phyloP scores from a whole-genome alignment of 1,140 invertebrate genomes.

The Drosophila lacertosa region DNA sequence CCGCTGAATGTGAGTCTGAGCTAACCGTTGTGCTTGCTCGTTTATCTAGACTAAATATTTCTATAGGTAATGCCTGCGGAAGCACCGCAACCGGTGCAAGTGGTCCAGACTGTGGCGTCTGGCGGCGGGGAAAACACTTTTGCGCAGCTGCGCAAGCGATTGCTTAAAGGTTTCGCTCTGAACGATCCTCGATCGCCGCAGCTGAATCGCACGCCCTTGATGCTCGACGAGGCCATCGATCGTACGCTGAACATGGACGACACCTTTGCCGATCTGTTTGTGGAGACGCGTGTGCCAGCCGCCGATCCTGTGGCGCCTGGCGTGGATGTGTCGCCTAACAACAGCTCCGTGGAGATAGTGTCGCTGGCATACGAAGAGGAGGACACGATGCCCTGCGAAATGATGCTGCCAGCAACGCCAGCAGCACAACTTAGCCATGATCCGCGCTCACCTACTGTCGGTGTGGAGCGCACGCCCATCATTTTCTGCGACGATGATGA shows the following conservation, averaged over 20 bases:
- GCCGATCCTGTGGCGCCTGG: background rate
- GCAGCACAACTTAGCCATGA: slow-evolving; percentile 60
- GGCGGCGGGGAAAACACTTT: slow-evolving; percentile 54
- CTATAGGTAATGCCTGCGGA: slow-evolving; percentile 42
- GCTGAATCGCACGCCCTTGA: slow-evolving; percentile 84
- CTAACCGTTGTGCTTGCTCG: background rate
- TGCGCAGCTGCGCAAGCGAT: slow-evolving; percentile 58
- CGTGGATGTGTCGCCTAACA: too few relatives aligned
- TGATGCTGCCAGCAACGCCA: slow-evolving; percentile 36
- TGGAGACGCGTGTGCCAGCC: slow-evolving; percentile 60
- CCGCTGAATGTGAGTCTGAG: slow-evolving; percentile 68
- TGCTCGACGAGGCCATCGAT: slow-evolving; percentile 79
- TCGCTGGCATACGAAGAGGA: slow-evolving; percentile 64
- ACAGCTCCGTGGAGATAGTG: slow-evolving; percentile 64
- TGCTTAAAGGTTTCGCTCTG: slow-evolving; percentile 70
- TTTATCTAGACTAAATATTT: background rate
- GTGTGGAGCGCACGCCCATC: slow-evolving; percentile 84
- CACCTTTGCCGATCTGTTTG: slow-evolving; percentile 78
- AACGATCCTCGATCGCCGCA: slow-evolving; percentile 85
- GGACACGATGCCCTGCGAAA: slow-evolving; percentile 65
- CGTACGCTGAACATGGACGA: slow-evolving; percentile 77
- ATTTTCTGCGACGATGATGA: slow-evolving; percentile 82
- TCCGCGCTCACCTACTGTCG: slow-evolving; percentile 84
- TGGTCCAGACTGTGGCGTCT: background rate
- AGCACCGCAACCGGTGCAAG: slow-evolving; percentile 2